A percentile compares a stretch with the other conserved stretches of the same genome.
These are phyloP conservation scores for Pempheris klunzingeri DNA, from an alignment of 2,797 vertebrate genomes.

Conservation along the genomic window DNA sequence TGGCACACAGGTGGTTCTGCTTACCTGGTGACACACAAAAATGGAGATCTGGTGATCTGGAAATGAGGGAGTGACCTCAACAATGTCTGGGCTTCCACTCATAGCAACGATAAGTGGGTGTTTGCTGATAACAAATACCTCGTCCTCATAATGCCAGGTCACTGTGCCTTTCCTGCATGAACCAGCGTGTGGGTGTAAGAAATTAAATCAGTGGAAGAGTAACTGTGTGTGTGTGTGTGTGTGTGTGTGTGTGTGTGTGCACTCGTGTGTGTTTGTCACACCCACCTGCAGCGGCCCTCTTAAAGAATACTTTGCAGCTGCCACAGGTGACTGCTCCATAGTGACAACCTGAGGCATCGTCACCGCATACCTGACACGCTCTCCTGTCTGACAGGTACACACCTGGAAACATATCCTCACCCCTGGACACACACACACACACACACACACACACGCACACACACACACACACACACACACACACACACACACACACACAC, in stretches of 20 bases:
- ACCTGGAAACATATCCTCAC: conserved; percentile 88
- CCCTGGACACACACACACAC: conserved; percentile 76
- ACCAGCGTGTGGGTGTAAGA: conserved; percentile 66
- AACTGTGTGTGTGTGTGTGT: conserved; percentile 16
- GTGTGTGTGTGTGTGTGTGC: conserved; percentile 20
- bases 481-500: conserved; percentile 5
- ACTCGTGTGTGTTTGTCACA: conserved; percentile 18
- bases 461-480: neutral
- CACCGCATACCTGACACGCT: conserved; percentile 94
- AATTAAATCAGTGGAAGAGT: conserved; percentile 63
- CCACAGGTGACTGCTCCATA: conserved; percentile 97
- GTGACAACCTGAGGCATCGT: conserved; percentile 96
- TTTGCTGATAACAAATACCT: conserved; percentile 71
- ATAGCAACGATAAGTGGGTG: conserved; percentile 71
- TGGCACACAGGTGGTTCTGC: conserved; percentile 96
- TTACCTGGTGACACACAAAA: conserved; percentile 86
- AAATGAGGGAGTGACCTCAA: conserved; percentile 37
- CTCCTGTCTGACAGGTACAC: conserved; percentile 94
- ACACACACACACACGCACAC: conserved; percentile 14
- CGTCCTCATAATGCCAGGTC: conserved; percentile 71
- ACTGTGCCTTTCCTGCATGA: conserved; percentile 62
- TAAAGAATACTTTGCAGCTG: conserved; percentile 99
- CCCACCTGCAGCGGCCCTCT: conserved; percentile 94
- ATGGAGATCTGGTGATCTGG: no score
- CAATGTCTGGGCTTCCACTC: conserved; percentile 49